Percentiles rank a stretch among this genome's conserved stretches.
phyloP scores from a whole-genome alignment of 2,797 vertebrate species.

The Acridotheres tristis region DNA sequence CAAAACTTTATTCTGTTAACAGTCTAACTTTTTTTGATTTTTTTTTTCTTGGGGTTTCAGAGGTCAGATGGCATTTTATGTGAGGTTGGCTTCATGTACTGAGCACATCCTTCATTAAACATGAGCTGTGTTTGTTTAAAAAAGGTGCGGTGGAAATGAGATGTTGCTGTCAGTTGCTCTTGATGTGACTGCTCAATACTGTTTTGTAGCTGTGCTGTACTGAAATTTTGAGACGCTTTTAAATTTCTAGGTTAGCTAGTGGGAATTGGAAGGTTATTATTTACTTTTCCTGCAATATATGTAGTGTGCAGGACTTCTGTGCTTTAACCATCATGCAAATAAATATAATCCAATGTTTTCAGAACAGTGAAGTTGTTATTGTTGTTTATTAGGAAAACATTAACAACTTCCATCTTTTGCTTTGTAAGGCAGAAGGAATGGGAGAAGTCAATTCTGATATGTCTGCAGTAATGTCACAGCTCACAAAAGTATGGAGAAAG shows the following conservation, averaged over 20 bases:
- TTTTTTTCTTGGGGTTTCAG: neutral
- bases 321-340: neutral
- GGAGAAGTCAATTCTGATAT: neutral
- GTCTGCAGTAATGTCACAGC: neutral
- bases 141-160: conserved; percentile 47
- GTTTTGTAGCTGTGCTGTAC: neutral
- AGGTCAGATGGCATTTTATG: neutral
- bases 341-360: neutral
- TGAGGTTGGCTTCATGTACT: neutral
- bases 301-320: neutral
- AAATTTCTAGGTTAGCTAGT: neutral
- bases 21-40: neutral
- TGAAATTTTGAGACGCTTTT: neutral
- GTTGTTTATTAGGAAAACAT: neutral
- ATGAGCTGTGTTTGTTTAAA: conserved; percentile 60
- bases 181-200: conserved; percentile 30
- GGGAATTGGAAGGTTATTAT: neutral
- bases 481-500: neutral
- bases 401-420: neutral
- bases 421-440: neutral
- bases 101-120: conserved; percentile 26
- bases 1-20: neutral
- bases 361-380: neutral
- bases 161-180: conserved; percentile 5
- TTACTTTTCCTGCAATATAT: neutral